Base-by-base conservation (phyloP, 2,888 invertebrate genomes). In the Linnaemya tessellans region DNA sequence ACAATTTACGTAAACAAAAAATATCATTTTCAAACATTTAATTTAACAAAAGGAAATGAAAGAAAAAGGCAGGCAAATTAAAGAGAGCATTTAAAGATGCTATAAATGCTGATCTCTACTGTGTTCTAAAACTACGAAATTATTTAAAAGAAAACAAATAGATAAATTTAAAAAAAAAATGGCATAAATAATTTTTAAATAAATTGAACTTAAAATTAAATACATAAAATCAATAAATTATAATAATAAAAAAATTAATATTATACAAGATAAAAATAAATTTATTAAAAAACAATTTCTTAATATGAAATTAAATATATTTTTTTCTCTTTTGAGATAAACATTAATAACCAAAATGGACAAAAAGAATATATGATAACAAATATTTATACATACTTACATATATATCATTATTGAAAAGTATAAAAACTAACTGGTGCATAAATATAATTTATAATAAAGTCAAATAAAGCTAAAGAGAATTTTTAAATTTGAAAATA, bases 291-390 rank as follows among this genome's bases (percentile, higher is more conserved):
- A 8, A 8, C 30, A 65, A 67, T 58, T 25, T 56, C 43, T 87
- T 86, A 87, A 88, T 88, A 89, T 89, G 87, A 89, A 88, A 89
- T 89, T 58, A 89, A 87, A 89, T 89, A 90, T 58, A 54, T 89
- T 90, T 90, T 90, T 90, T 90, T 90, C 90, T 90, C 90, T 90
- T 90, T 90, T 90, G 90, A 90, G 90, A 90, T 88, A 87, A 84
- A 80, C 41, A 46, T 77, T 65, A 11, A 70, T 22, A 25, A 13
- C 62, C 54, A 78, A 64, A 38, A 38, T 51, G 18, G 10, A 51
- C 4, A 51, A 10, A 10, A 25, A 67, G 64, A 46, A 74, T 18
- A 68, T 18, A 65, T 60, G 49, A 68, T 62, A 64, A 8, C 62
- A 35, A 68, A 30, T 30, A 30, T 30, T 30, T 30, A 30, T 30